Conservation (phyloP, 2,888 invertebrate species). For the Drosophila austrosaltans region DNA sequence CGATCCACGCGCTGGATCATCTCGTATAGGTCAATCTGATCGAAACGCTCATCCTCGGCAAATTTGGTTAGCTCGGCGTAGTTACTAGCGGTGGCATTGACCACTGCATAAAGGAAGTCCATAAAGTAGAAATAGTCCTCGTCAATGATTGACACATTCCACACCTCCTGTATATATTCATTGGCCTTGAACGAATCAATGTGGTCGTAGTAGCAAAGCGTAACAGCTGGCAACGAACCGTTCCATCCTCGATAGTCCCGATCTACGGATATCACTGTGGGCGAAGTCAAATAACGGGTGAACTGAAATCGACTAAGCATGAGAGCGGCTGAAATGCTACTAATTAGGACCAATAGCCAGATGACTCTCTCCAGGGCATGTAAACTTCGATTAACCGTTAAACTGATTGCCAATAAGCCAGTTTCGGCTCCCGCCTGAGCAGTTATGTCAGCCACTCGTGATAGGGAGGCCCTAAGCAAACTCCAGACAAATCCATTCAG, state of each 20-base stretch:
- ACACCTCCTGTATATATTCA: slow-evolving; percentile 78
- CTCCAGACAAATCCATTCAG: background rate
- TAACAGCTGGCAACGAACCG: slow-evolving; percentile 81
- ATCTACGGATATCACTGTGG: slow-evolving; percentile 82
- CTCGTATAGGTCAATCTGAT: slow-evolving; percentile 83
- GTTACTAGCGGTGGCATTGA: slow-evolving; percentile 84
- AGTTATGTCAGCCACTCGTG: slow-evolving; percentile 46
- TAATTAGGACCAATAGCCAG: slow-evolving; percentile 71
- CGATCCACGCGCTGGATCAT: slow-evolving; percentile 71
- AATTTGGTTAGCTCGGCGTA: slow-evolving; percentile 82
- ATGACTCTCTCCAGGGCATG: slow-evolving; percentile 72
- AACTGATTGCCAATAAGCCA: slow-evolving; percentile 70
- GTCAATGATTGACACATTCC: slow-evolving; percentile 83
- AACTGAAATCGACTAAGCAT: slow-evolving; percentile 71
- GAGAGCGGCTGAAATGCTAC: slow-evolving; percentile 67
- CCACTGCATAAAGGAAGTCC: slow-evolving; percentile 83
- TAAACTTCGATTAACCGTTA: slow-evolving; percentile 67
- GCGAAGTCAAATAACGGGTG: slow-evolving; percentile 74
- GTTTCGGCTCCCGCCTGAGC: slow-evolving; percentile 73
- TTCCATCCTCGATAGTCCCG: slow-evolving; percentile 82
- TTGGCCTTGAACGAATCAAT: slow-evolving; percentile 79
- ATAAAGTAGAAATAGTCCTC: slow-evolving; percentile 84
- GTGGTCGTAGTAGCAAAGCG: slow-evolving; percentile 81
- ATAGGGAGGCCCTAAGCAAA: background rate
- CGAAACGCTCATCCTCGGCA: slow-evolving; percentile 83